Percentiles rank a stretch among this genome's conserved stretches.
Conservation (phyloP, 2,888 invertebrate species). For the Thecocarcelia acutangulata region DNA sequence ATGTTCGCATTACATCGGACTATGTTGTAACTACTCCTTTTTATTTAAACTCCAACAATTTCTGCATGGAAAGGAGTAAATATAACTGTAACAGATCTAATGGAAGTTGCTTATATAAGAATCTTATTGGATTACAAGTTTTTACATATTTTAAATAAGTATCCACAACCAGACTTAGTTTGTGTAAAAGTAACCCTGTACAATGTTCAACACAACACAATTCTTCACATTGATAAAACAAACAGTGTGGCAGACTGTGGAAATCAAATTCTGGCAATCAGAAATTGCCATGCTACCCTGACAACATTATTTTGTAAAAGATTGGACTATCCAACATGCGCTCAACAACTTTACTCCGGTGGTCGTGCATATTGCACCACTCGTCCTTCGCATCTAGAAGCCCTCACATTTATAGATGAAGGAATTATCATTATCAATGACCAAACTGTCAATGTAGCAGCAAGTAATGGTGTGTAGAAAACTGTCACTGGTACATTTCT, state of each 20-base stretch:
- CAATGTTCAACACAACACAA: conserved; percentile 58
- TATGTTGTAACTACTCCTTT: too few relatives aligned
- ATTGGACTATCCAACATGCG: conserved; percentile 46
- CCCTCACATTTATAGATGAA: conserved; percentile 50
- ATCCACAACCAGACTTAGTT: conserved; percentile 50
- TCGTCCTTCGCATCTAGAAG: conserved; percentile 55
- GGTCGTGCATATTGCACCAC: conserved; percentile 53
- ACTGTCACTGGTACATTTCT: too few relatives aligned
- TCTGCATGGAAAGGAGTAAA: too few relatives aligned
- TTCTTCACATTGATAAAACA: conserved; percentile 47
- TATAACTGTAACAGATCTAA: background rate
- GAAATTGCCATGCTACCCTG: conserved; percentile 49
- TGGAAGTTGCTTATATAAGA: background rate
- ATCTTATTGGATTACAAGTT: background rate
- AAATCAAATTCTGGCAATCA: conserved; percentile 50
- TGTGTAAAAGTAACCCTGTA: conserved; percentile 61
- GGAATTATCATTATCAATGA: conserved; percentile 54
- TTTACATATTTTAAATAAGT: conserved; percentile 3
- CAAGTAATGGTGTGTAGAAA: too few relatives aligned
- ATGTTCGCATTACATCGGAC: too few relatives aligned
- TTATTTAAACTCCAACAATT: too few relatives aligned
- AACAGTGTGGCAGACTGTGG: conserved; percentile 58
- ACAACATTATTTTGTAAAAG: too few relatives aligned
- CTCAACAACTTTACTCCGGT: conserved; percentile 64
- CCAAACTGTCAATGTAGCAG: too few relatives aligned